Evolutionary conservation across 2,113 vertebrate genomes (phyloP), one percentile per base, ranked within the genome.

Genomic region (Neopipo cinnamomea): DNA sequence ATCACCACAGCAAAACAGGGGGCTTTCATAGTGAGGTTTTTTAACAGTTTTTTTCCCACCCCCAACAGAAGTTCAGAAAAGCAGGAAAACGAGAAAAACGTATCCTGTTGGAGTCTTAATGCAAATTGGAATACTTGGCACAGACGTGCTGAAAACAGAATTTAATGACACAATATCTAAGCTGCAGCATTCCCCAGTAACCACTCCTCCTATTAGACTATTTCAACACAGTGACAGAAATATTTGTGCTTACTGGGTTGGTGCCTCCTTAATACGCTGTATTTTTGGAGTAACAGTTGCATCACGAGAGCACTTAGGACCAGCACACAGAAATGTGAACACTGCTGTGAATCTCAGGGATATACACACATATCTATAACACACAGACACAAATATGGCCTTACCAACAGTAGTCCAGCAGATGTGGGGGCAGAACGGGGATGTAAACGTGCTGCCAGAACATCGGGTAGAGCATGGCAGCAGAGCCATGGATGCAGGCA

Each of bases 401-500:
- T 99, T 98, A 99, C 99, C 99, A 99, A 97, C 99, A 99, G 98
- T 99, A 99, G 98, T 99, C 99, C 96, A 99, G 85, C 16, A 99
- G 98, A 87, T 99, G 99, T 24, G 99, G 99, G 42, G 99, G 99
- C 96, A 99, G 98, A 78, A 99, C 99, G 15, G 99, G 99, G 94
- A 99, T 99, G 98, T 99, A 99, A 97, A 99, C 99, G 42, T 99
- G 99, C 95, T 99, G 99, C 99, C 99, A 99, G 98, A 99, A 99
- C 99, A 99, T 99, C 49, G 99, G 99, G 97, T 99, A 99, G 47
- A 99, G 98, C 99, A 99, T 99, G 35, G 99, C 99, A n/a, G 99
- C 99, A 11, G 99, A 99, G 33, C 99, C 99, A 35, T 99, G 99
- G 96, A 99, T 98, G 85, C 99, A 99, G 92, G 99, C 99, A 41